Evolutionary conservation across 2,113 vertebrate species (phyloP).

Genomic region (Pogonocichla stellata): DNA sequence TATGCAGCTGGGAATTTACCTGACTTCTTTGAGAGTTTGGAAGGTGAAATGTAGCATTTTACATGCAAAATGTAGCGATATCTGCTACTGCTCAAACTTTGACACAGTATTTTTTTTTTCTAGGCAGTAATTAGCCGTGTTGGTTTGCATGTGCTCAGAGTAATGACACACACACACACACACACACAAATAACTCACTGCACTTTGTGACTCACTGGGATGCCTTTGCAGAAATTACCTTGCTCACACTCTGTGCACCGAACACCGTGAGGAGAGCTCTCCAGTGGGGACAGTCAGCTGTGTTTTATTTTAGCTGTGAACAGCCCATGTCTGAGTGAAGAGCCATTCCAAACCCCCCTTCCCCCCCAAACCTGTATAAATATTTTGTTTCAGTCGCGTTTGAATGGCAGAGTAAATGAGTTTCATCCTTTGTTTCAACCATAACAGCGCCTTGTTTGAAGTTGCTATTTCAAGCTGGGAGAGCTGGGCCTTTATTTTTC

Average conservation of each 20-base stretch:
- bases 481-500: conserved; percentile 31
- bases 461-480: neutral
- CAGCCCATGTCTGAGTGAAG: neutral
- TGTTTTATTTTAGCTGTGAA: neutral
- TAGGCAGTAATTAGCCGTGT: neutral
- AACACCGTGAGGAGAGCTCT: neutral
- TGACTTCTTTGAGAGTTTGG: conserved; percentile 5
- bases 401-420: neutral
- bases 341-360: neutral
- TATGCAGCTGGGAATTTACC: neutral
- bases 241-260: neutral
- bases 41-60: neutral
- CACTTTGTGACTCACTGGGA: conserved; percentile 50
- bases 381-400: conserved; percentile 27
- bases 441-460: conserved; percentile 34
- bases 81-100: conserved; percentile 26
- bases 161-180: conserved; percentile 15
- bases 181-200: conserved; percentile 7
- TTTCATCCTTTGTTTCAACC: conserved; percentile 42
- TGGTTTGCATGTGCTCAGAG: conserved; percentile 1
- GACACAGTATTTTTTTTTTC: neutral
- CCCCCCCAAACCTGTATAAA: neutral
- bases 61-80: neutral
- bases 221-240: conserved; percentile 57
- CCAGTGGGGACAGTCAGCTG: accelerated